Conservation (phyloP, 2,888 invertebrate genomes). For the Ashinkailepas kermadecensis region DNA sequence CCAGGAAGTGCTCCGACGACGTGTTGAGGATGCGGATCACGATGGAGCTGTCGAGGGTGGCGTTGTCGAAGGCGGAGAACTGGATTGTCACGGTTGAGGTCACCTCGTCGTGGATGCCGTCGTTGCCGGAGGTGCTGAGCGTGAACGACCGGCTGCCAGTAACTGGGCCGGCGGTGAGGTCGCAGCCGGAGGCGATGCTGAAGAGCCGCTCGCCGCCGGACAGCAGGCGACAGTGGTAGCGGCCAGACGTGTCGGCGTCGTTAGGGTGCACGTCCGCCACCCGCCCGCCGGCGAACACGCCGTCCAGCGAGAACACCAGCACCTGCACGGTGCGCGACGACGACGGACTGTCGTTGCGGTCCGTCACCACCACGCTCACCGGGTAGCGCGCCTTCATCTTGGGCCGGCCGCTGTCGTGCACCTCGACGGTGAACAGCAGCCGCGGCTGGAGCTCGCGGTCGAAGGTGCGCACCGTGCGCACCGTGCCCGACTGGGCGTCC, state of each 20-base stretch:
- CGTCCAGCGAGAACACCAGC: slow-evolving; percentile 50
- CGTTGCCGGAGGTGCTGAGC: slow-evolving; percentile 75
- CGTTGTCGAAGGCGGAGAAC: slow-evolving; percentile 69
- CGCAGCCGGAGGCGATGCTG: slow-evolving; percentile 64
- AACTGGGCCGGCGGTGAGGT: slow-evolving; percentile 64
- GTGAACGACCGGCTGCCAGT: slow-evolving; percentile 45
- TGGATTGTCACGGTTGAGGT: slow-evolving; percentile 77
- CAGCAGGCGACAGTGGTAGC: slow-evolving; percentile 76
- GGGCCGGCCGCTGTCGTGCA: slow-evolving; percentile 79
- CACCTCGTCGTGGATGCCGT: slow-evolving; percentile 79
- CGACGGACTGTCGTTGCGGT: slow-evolving; percentile 87
- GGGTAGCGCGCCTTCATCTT: slow-evolving; percentile 72
- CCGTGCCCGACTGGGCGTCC: slow-evolving; percentile 68
- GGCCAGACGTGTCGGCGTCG: slow-evolving; percentile 81
- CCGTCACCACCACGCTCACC: slow-evolving; percentile 65
- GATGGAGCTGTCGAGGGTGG: slow-evolving; percentile 72
- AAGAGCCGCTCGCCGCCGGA: slow-evolving; percentile 42
- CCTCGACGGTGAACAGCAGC: slow-evolving; percentile 67
- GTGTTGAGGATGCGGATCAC: slow-evolving; percentile 66
- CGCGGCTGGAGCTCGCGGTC: slow-evolving; percentile 73
- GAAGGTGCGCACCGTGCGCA: slow-evolving; percentile 67
- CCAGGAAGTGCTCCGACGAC: slow-evolving; percentile 65
- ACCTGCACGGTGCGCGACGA: slow-evolving; percentile 72
- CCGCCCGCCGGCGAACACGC: slow-evolving; percentile 65
- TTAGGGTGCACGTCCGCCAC: slow-evolving; percentile 87